Evolutionary conservation across 2,888 invertebrate genomes (phyloP).

Genomic region (Agriotes lineatus): DNA sequence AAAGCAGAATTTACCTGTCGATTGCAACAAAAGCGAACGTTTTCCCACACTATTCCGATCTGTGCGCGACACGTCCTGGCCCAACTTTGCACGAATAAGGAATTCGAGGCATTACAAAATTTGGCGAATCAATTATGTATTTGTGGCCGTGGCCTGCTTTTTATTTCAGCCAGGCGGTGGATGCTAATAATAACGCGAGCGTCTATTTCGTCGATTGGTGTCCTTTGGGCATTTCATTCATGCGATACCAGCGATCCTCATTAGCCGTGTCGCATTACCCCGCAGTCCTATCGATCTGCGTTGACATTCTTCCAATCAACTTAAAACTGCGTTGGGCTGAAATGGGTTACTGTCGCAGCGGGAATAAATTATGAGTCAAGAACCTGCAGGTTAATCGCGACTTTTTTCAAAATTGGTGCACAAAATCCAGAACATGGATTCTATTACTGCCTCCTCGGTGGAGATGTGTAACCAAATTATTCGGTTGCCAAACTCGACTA

Average conservation of each 20-base stretch:
- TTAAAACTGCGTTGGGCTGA: background rate
- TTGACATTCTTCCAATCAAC: background rate
- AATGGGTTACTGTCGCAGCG: background rate
- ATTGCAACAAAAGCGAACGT: no score
- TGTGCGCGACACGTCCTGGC: no score
- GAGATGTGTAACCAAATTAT: no score
- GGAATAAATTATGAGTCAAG: background rate
- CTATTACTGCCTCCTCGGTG: no score
- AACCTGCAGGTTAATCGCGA: no score
- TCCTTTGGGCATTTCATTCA: background rate
- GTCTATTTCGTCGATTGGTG: background rate
- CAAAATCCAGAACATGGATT: background rate
- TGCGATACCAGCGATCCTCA: background rate
- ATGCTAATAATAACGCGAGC: slow-evolving; percentile 7
- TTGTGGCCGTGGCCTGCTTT: no score
- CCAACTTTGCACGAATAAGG: no score
- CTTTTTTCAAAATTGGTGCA: background rate
- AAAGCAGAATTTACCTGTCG: no score
- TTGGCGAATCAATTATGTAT: no score
- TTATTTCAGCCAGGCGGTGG: background rate
- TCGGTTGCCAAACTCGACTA: no score
- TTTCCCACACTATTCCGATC: no score
- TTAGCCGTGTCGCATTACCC: slow-evolving; percentile 4
- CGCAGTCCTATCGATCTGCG: slow-evolving; percentile 6
- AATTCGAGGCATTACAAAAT: no score